A percentile compares a stretch with the other conserved stretches of the same genome.
phyloP scores from a whole-genome alignment of 2,888 invertebrate species.

The Argyra leucocephala region DNA sequence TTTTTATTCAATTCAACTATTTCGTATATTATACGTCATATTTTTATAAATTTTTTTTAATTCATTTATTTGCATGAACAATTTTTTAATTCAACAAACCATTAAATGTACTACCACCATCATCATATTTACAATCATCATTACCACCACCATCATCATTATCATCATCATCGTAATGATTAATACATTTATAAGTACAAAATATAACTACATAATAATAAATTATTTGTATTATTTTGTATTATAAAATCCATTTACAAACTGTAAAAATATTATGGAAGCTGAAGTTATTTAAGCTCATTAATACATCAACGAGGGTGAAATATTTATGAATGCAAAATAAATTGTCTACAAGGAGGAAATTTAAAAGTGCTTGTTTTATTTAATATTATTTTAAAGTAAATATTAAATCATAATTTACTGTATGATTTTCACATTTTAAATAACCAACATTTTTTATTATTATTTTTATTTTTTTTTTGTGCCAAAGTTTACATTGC shows the following conservation, averaged over 20 bases:
- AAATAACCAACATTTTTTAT: too few relatives aligned
- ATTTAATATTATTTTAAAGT: background rate
- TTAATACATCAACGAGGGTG: background rate
- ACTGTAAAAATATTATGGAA: too few relatives aligned
- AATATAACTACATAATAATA: background rate
- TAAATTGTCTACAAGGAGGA: background rate
- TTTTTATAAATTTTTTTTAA: too few relatives aligned
- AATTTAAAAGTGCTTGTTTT: background rate
- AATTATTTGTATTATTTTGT: background rate
- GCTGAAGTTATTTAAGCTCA: background rate
- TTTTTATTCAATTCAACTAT: too few relatives aligned
- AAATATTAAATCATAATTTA: slow-evolving; percentile 3
- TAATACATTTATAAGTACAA: background rate
- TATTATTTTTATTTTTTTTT: too few relatives aligned
- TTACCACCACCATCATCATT: too few relatives aligned
- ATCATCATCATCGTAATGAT: too few relatives aligned
- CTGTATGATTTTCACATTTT: background rate
- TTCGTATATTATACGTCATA: too few relatives aligned
- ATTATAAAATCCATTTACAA: too few relatives aligned
- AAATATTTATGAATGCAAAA: background rate
- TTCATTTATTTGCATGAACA: slow-evolving; percentile 2
- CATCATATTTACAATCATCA: too few relatives aligned
- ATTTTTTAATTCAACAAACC: slow-evolving; percentile 6
- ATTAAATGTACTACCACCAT: background rate
- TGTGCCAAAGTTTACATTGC: too few relatives aligned